These are phyloP conservation scores for Avahi laniger DNA, from an alignment of 2,797 vertebrate species.

Conservation along the genomic window DNA sequence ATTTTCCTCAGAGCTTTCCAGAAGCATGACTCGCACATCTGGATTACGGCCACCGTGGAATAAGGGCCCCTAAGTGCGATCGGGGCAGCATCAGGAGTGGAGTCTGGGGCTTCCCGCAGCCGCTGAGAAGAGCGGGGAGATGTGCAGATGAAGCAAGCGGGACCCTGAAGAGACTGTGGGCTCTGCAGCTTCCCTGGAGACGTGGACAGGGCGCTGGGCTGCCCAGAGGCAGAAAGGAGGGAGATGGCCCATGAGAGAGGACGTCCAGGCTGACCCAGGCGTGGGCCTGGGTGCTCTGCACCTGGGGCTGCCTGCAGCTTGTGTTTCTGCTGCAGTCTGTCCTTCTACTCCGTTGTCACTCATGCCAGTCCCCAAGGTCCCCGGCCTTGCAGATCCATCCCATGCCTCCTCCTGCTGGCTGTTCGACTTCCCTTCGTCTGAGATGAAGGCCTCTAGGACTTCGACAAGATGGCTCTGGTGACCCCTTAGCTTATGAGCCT, in stretches of 20 bases:
- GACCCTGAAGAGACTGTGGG: not conserved
- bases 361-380: not conserved
- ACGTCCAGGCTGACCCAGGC: not conserved
- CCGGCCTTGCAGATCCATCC: not conserved
- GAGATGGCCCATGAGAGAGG: not conserved
- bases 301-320: not conserved
- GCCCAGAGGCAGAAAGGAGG: not conserved
- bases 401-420: not conserved
- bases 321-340: not conserved
- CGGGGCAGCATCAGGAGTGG: not conserved
- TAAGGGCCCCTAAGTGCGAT: not conserved
- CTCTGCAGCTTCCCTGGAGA: not conserved
- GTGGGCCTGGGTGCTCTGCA: not conserved
- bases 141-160: not conserved
- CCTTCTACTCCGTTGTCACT: not conserved
- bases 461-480: not conserved
- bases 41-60: conserved; percentile 9
- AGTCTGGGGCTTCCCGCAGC: not conserved
- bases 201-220: not conserved
- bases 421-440: not conserved
- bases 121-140: not conserved
- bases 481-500: not conserved
- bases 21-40: conserved; percentile 52
- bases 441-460: not conserved
- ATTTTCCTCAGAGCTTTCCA: conserved; percentile 73